A percentile compares a stretch with the other conserved stretches of the same genome.
Evolutionary conservation across 2,113 vertebrate species (phyloP).

Genomic region (Rhagologus leucostigma): DNA sequence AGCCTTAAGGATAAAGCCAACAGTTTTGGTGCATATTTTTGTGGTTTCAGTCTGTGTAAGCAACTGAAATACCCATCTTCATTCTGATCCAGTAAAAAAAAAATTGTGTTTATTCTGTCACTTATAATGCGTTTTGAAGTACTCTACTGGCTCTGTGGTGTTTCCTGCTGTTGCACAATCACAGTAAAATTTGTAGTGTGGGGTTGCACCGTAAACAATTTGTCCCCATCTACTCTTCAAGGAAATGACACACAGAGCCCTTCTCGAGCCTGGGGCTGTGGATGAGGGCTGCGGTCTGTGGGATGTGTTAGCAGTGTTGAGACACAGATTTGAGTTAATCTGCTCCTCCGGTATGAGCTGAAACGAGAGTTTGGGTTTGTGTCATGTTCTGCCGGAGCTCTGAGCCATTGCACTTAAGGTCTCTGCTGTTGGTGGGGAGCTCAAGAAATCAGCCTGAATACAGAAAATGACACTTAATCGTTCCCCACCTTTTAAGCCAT

Average conservation of each 20-base stretch:
- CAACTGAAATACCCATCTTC: not conserved
- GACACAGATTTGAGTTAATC: not conserved
- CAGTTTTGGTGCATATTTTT: not conserved
- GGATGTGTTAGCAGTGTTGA: not conserved
- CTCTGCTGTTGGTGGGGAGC: not conserved
- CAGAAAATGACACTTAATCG: not conserved
- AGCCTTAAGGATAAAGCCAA: not conserved
- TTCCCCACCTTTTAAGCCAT: not conserved
- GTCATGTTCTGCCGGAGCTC: not conserved
- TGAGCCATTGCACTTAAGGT: not conserved
- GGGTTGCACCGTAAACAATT: not conserved
- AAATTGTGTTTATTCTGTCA: not conserved
- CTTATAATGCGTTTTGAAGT: slow-evolving; percentile 13
- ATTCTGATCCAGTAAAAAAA: not conserved
- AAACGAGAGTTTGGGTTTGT: not conserved
- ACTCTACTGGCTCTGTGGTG: not conserved
- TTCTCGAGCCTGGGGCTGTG: not conserved
- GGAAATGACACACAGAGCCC: not conserved
- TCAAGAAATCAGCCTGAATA: not conserved
- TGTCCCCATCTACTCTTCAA: not conserved
- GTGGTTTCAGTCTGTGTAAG: not conserved
- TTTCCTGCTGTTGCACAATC: not conserved
- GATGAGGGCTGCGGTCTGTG: not conserved
- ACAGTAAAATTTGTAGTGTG: not conserved
- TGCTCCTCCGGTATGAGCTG: not conserved